Percentiles rank a stretch among this genome's conserved stretches.
phyloP scores from a whole-genome alignment of 2,797 vertebrate genomes.

The Triplophysa bombifrons region DNA sequence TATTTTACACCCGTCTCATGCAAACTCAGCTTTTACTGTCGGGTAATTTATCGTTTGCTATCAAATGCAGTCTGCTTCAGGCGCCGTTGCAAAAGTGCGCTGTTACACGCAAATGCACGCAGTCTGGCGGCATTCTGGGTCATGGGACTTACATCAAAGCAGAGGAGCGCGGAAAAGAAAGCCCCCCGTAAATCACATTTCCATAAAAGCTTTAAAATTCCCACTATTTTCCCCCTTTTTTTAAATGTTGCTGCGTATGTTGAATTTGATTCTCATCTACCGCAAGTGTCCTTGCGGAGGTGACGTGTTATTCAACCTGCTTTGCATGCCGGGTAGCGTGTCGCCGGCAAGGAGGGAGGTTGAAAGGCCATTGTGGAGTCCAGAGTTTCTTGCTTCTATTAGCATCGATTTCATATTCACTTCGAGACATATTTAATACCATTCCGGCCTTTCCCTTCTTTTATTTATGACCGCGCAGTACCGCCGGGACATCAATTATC shows the following conservation, averaged over 20 bases:
- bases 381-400: constrained; percentile 63
- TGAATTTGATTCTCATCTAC: constrained; percentile 68
- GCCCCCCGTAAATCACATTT: constrained; percentile 58
- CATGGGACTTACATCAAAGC: not conserved
- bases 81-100: constrained; percentile 4
- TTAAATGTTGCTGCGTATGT: constrained; percentile 62
- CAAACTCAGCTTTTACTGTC: constrained; percentile 70
- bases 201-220: constrained; percentile 67
- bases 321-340: constrained; percentile 59
- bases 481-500: constrained; percentile 69
- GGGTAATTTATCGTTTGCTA: constrained; percentile 70
- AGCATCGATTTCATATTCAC: constrained; percentile 66
- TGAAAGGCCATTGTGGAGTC: constrained; percentile 60
- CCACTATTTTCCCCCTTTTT: constrained; percentile 67
- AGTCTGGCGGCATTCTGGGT: constrained; percentile 42
- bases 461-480: constrained; percentile 71
- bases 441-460: constrained; percentile 61
- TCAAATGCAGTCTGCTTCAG: constrained; percentile 50
- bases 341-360: constrained; percentile 60
- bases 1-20: constrained; percentile 68
- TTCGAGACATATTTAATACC: constrained; percentile 62
- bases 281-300: constrained; percentile 41
- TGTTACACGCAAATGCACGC: constrained; percentile 6
- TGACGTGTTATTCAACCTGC: constrained; percentile 53
- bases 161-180: constrained; percentile 2